Conservation (phyloP, 2,888 invertebrate genomes). For the Acanthosepion esculentum region DNA sequence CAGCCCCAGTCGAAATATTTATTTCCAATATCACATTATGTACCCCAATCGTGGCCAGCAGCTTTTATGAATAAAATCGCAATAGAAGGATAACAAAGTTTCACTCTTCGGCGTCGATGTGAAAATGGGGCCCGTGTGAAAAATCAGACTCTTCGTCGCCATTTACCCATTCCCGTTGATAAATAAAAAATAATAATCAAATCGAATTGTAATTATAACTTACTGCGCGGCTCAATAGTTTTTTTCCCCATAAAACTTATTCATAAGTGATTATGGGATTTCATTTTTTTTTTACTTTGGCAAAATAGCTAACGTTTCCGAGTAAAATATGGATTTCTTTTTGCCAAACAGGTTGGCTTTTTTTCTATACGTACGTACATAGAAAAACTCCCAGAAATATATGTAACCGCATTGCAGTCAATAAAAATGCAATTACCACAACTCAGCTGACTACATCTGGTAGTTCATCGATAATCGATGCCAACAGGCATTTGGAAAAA, state of each 20-base stretch:
- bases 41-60: neutral
- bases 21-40: neutral
- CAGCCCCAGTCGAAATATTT: neutral
- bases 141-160: slow-evolving; percentile 7
- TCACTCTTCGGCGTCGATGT: neutral
- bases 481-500: too few species aligned
- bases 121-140: slow-evolving; percentile 16
- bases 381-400: too few species aligned
- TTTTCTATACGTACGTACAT: neutral
- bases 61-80: neutral
- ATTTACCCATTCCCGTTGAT: neutral
- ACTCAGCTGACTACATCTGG: too few species aligned
- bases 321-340: neutral
- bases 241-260: neutral
- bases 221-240: neutral
- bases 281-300: neutral
- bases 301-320: neutral
- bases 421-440: too few species aligned
- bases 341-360: neutral
- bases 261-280: neutral
- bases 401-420: neutral
- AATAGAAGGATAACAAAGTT: slow-evolving; percentile 22
- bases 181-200: neutral
- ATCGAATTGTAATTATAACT: neutral
- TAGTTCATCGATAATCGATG: too few species aligned